Base-by-base conservation (phyloP, 2,113 vertebrate genomes). In the Poicephalus gulielmi region DNA sequence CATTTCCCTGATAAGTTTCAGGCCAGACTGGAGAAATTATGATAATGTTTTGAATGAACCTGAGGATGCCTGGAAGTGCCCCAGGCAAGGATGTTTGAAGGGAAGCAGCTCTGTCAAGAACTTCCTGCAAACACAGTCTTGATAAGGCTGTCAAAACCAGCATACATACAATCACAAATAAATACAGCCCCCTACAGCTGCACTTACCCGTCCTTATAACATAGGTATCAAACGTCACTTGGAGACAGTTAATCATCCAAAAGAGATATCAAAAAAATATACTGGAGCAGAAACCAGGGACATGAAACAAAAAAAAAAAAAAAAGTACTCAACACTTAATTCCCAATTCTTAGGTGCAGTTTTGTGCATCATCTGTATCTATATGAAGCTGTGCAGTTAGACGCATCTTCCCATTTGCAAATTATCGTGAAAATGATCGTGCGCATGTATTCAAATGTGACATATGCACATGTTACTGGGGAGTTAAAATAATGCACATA, bases 401-500 rank as follows among this genome's bases (percentile, higher is more conserved):
- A 39, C 3, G 44, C 10, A 33, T 43, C 23, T 41, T 49, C 8
- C 18, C 13, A 59, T 33, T 86, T 89, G 4, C 8, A 86, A 67
- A 50, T 57, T 33, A n/a, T 43, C 20, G 27, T 43, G 7, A 63
- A 74, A 83, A 69, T 37, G 68, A 47, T 4, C 2, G 2, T 25
- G 17, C 33, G 11, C 7, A 4, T 47, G 12, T 49, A 7, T 46
- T 82, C 55, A 81, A 44, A 81, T 53, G 9, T 7, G 19, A 19
- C 35, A 15, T 6, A 62, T 4, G 14, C 16, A 57, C 1, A 6
- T 0, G 0, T 30, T 53, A 79, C 35, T 50, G 14, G 7, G n/a
- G 7, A 49, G 22, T 63, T 60, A 91, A 83, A 70, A 78, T 11
- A 70, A n/a, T 14, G 16, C 28, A 27, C 8, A 28, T 6, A 62